Conservation (phyloP, 2,888 invertebrate genomes). For the Calliphora vomitoria region DNA sequence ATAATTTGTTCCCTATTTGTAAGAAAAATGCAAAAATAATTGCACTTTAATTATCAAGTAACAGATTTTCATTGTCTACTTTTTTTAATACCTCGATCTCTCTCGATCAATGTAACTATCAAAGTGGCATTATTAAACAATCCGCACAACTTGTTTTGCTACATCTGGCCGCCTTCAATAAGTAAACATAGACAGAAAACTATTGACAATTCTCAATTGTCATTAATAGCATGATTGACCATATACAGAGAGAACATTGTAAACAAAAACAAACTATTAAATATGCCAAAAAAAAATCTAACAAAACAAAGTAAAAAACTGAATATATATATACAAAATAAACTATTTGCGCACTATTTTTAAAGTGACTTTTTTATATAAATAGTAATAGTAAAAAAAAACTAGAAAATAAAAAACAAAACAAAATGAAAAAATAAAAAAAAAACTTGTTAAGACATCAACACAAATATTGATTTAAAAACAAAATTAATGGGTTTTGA, state of each 20-base stretch:
- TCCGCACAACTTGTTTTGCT: background rate
- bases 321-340: constrained; percentile 52
- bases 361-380: constrained; percentile 75
- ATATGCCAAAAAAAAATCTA: constrained; percentile 11
- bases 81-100: too few species aligned
- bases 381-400: constrained; percentile 28
- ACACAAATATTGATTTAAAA: too few species aligned
- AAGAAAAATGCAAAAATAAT: too few species aligned
- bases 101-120: too few species aligned
- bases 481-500: too few species aligned
- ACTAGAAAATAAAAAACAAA: constrained; percentile 33
- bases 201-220: constrained; percentile 22
- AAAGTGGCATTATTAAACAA: too few species aligned
- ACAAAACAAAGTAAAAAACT: constrained; percentile 14
- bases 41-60: too few species aligned
- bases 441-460: background rate
- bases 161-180: background rate
- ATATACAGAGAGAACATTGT: constrained; percentile 6
- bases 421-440: constrained; percentile 12
- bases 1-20: too few species aligned
- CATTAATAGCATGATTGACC: background rate
- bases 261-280: constrained; percentile 53
- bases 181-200: background rate
- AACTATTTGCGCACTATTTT: constrained; percentile 82
- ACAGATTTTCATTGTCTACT: too few species aligned